Percentiles rank a stretch among this genome's conserved stretches.
Evolutionary conservation across 2,113 vertebrate genomes (phyloP).

Genomic region (Pterocles orientalis): DNA sequence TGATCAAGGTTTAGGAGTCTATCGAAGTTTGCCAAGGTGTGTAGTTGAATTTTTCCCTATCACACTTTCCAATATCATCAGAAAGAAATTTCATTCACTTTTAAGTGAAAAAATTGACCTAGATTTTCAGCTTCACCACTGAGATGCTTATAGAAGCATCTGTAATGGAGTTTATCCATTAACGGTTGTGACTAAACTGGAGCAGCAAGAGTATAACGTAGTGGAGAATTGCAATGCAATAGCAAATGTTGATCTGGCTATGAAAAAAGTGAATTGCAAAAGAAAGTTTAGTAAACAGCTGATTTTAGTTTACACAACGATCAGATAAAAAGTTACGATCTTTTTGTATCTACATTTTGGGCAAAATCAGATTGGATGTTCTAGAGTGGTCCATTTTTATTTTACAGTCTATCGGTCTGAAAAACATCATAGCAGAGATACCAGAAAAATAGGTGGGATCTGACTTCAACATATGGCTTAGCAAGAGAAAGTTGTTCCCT

Average conservation of each 20-base stretch:
- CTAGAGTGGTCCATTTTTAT: background rate
- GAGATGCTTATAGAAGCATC: conserved; percentile 1
- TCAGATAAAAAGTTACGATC: background rate
- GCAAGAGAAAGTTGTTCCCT: background rate
- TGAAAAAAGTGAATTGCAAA: background rate
- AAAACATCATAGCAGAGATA: background rate
- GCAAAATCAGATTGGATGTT: rapidly evolving
- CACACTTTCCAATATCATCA: conserved; percentile 16
- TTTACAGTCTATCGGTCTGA: background rate
- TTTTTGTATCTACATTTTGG: background rate
- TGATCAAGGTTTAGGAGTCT: conserved; percentile 12
- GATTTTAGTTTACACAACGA: background rate
- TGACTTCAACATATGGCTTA: background rate
- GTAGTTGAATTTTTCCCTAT: background rate
- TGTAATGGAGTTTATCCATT: conserved; percentile 14
- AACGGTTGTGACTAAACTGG: conserved; percentile 14
- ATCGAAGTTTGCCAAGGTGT: background rate
- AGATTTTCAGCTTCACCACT: conserved; percentile 16
- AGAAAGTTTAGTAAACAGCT: background rate
- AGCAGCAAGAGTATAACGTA: background rate
- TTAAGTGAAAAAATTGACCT: conserved; percentile 57
- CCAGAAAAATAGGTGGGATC: background rate
- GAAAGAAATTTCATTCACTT: conserved; percentile 38
- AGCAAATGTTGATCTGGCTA: background rate
- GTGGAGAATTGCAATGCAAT: background rate